Evolutionary conservation across 1,140 invertebrate genomes (phyloP), one percentile per base, ranked within the genome.

Genomic region (Holcopasites calliopsidis): DNA sequence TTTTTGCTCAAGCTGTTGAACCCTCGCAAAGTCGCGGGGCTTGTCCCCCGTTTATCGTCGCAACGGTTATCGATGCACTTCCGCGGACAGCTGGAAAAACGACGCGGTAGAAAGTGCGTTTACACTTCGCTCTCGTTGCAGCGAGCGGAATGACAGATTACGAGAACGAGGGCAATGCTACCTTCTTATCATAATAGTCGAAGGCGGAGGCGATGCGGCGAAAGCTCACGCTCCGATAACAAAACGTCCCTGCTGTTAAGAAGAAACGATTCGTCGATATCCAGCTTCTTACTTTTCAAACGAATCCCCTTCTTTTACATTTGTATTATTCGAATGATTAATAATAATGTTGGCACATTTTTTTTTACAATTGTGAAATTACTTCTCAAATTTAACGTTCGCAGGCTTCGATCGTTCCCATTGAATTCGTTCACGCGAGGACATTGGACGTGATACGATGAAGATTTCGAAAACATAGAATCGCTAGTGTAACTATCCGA

Each of bases 101-200:
- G 58, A 23, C 44, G 54, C 50, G 31, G 64, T 80, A 73, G 72
- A 83, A 84, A 83, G 81, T 71, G 66, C 80, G 47, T 79, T 65
- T 70, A 64, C 62, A 65, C 62, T 69, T 83, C 73, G 73, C 65
- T 74, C 72, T 74, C 81, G 77, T 84, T 80, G 35, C 57, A 50
- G 33, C 47, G 16, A 58, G 54, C 47, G 62, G 50, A 76, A 73
- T 83, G 80, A 83, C 44, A 83, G 80, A 83, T 79, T 83, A 44
- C 65, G 50, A 72, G 54, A 83, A 83, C 70, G 54, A 49, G 76
- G 71, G 44, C 81, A 65, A 64, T 23, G 50, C 42, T 75, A 66
- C 35, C 28, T 69, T 73, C 77, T 83, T 77, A 83, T 83, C 80
- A 50, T 50, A 72, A 69, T 65, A 60, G 65, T 54, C 65, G 33